Evolutionary conservation across 1,140 invertebrate species (phyloP).

Genomic region (Prorops nasuta): DNA sequence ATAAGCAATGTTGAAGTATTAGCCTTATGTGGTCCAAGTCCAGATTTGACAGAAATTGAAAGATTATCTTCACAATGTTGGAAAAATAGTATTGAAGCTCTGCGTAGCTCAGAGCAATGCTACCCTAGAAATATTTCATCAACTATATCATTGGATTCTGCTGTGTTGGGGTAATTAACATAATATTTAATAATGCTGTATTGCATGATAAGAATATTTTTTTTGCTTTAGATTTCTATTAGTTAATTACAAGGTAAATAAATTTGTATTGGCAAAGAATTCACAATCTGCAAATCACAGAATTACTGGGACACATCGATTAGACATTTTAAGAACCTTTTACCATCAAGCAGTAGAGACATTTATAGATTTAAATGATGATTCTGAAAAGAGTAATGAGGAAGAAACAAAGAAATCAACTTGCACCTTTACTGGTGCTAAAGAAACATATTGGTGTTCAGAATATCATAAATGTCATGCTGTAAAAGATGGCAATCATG

Average conservation of each 20-base stretch:
- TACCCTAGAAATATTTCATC: constrained; percentile 67
- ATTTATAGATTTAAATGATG: constrained; percentile 30
- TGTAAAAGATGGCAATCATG: constrained; percentile 59
- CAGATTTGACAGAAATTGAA: constrained; percentile 70
- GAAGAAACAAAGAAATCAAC: constrained; percentile 12
- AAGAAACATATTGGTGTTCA: constrained; percentile 79
- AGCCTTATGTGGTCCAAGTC: constrained; percentile 76
- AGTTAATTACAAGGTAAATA: constrained; percentile 63
- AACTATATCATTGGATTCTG: constrained; percentile 61
- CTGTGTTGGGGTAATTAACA: constrained; percentile 63
- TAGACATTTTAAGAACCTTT: constrained; percentile 72
- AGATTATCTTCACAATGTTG: constrained; percentile 71
- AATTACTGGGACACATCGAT: constrained; percentile 60
- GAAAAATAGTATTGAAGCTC: constrained; percentile 66
- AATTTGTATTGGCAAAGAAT: constrained; percentile 69
- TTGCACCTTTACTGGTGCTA: constrained; percentile 37
- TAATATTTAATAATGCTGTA: constrained; percentile 5
- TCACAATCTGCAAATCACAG: constrained; percentile 57
- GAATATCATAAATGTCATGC: constrained; percentile 84
- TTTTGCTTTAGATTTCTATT: constrained; percentile 65
- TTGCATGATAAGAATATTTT: constrained; percentile 10
- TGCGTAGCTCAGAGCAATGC: constrained; percentile 63
- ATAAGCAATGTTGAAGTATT: constrained; percentile 73
- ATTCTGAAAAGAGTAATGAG: constrained; percentile 14
- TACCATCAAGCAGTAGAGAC: constrained; percentile 65